Percentiles rank a stretch among this genome's conserved stretches.
These are phyloP conservation scores for Drosophila sturtevanti DNA, from an alignment of 1,140 invertebrate species.

Conservation along the genomic window DNA sequence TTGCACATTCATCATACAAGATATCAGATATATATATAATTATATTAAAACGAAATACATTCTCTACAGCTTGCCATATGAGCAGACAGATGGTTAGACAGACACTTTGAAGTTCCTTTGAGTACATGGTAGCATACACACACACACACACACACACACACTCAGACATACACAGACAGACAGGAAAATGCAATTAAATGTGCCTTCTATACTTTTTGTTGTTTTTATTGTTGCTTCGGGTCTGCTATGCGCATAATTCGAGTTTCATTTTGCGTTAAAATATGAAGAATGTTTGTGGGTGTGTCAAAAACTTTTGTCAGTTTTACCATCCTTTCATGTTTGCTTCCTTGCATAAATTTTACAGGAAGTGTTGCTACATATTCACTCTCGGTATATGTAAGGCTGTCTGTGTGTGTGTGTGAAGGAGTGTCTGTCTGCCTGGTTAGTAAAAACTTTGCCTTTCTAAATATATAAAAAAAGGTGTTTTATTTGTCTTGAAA, in stretches of 20 bases:
- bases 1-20: conserved; percentile 8
- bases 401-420: conserved; percentile 3
- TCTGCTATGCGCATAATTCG: conserved; percentile 46
- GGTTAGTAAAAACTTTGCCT: conserved; percentile 11
- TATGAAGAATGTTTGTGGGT: conserved; percentile 49
- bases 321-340: background rate
- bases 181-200: conserved; percentile 67
- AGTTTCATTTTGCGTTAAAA: conserved; percentile 55
- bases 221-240: conserved; percentile 6
- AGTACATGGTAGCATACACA: background rate
- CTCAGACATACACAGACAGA: conserved; percentile 4
- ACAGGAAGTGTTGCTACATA: conserved; percentile 50
- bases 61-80: background rate
- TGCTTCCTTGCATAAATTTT: conserved; percentile 28
- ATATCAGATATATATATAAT: conserved; percentile 1
- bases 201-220: conserved; percentile 17
- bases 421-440: conserved; percentile 11
- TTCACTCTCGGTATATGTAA: conserved; percentile 40
- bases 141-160: background rate
- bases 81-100: conserved; percentile 1
- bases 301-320: conserved; percentile 39
- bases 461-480: background rate
- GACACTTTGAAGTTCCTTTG: conserved; percentile 36
- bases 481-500: conserved; percentile 6
- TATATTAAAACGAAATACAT: conserved; percentile 12